Evolutionary conservation across 64 coral and sea anemone genomes (phyloP), one percentile per base, ranked within the genome.

Genomic region (Dendronephthya gigantea): DNA sequence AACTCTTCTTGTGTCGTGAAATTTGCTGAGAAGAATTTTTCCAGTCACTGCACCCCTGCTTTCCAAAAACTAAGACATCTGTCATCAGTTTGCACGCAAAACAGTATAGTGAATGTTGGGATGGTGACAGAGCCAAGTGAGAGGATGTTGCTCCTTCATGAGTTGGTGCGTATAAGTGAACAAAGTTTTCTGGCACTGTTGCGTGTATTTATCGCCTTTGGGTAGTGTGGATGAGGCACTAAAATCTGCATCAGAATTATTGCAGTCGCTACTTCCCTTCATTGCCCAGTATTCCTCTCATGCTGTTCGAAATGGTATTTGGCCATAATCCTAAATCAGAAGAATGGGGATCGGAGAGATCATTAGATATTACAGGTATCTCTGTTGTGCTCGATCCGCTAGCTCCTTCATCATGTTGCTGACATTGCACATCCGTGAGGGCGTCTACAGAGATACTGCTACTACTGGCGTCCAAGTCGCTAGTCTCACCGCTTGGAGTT

Each of bases 211-310:
- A 31, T 76, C 69, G 5, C 69, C 69, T 27, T 76, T 9, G 12
- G 12, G 35, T 76, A 34, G 69, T 34, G 29, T 76, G 35, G 69
- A 76, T 4, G 31, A 4, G 12, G 28, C 69, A 76, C 69, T 76
- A 37, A 76, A 76, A 76, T 76, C 69, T 37, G 69, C 31, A 34
- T 76, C 69, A 4, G 35, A 34, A 76, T 76, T 31, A 34, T 30
- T 76, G 35, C 69, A 76, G 29, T 76, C 69, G 35, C 69, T 76
- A 37, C 69, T 76, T 76, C 69, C 69, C 34, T 76, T 76, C 25
- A 25, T 76, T 76, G 69, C 69, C 69, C 69, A 76, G 69, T 76
- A 76, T 76, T 76, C n/a, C 69, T 76, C 69, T 76, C 69, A 76
- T 76, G 16, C 35, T 76, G 69, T 76, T 76, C 29, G 31, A 76